Evolutionary conservation across 2,797 vertebrate genomes (phyloP).

Genomic region (Setipinna tenuifilis): DNA sequence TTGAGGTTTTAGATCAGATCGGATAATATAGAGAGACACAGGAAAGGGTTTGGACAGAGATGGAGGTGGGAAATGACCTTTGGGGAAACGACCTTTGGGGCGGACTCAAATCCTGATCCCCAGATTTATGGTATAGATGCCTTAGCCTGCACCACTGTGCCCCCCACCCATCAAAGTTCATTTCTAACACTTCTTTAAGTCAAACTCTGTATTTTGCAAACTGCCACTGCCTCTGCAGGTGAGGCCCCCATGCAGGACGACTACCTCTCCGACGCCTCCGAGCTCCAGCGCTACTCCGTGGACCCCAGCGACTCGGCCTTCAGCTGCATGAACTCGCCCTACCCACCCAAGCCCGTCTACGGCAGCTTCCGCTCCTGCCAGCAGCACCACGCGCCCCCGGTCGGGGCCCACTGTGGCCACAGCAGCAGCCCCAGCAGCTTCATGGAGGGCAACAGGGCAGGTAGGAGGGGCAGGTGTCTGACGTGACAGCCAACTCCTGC

Average conservation of each 20-base stretch:
- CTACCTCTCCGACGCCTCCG: slow-evolving; percentile 71
- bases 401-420: slow-evolving; percentile 75
- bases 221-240: not conserved
- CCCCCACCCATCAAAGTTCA: not conserved
- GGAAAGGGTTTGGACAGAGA: no score
- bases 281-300: slow-evolving; percentile 74
- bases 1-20: no score
- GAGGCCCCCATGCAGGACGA: slow-evolving; percentile 13
- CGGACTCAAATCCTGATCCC: no score
- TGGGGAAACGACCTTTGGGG: no score
- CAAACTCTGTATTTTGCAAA: not conserved
- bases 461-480: slow-evolving; percentile 65
- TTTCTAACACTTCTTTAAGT: not conserved
- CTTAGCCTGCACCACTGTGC: no score
- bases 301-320: slow-evolving; percentile 80
- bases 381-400: slow-evolving; percentile 68
- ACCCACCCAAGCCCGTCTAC: slow-evolving; percentile 71
- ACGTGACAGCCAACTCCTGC: not conserved
- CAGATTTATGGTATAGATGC: no score
- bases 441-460: slow-evolving; percentile 85
- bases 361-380: slow-evolving; percentile 69
- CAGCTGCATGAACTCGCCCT: slow-evolving; percentile 75
- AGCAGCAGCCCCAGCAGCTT: slow-evolving; percentile 78
- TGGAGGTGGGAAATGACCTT: no score
- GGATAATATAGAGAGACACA: no score